phyloP scores from a whole-genome alignment of 2,797 vertebrate genomes.

The Tapera naevia region DNA sequence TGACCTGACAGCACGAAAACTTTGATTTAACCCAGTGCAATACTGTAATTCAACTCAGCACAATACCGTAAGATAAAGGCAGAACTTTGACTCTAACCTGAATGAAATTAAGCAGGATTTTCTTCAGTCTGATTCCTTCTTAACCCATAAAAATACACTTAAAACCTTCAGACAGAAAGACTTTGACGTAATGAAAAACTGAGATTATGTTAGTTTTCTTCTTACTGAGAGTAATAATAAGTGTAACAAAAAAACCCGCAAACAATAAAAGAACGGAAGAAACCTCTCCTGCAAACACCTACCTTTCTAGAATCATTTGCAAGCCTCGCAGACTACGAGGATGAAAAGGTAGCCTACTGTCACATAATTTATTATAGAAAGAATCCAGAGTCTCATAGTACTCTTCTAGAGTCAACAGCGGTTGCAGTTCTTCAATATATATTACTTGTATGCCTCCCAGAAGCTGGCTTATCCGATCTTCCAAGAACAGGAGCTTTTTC shows the following conservation, averaged over 20 bases:
- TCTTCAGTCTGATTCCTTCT: background rate
- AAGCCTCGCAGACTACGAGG: slow-evolving; percentile 89
- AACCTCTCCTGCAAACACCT: background rate
- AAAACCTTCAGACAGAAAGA: background rate
- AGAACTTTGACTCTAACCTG: background rate
- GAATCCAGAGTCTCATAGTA: slow-evolving; percentile 83
- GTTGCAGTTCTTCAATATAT: slow-evolving; percentile 85
- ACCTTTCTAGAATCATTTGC: slow-evolving; percentile 88
- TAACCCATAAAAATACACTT: background rate
- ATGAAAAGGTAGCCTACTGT: slow-evolving; percentile 80
- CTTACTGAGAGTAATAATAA: background rate
- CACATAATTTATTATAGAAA: slow-evolving; percentile 83
- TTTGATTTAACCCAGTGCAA: background rate
- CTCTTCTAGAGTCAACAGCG: slow-evolving; percentile 84
- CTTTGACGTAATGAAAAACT: background rate
- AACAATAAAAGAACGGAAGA: background rate
- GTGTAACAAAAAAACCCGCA: background rate
- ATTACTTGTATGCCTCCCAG: slow-evolving; percentile 88
- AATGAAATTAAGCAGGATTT: background rate
- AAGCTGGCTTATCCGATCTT: slow-evolving; percentile 88
- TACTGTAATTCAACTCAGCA: background rate
- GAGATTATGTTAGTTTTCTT: background rate
- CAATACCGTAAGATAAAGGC: background rate
- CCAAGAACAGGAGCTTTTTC: slow-evolving; percentile 84
- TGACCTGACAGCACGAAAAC: background rate